Base-by-base conservation (phyloP, 1,140 invertebrate species). In the Saccostrea echinata region DNA sequence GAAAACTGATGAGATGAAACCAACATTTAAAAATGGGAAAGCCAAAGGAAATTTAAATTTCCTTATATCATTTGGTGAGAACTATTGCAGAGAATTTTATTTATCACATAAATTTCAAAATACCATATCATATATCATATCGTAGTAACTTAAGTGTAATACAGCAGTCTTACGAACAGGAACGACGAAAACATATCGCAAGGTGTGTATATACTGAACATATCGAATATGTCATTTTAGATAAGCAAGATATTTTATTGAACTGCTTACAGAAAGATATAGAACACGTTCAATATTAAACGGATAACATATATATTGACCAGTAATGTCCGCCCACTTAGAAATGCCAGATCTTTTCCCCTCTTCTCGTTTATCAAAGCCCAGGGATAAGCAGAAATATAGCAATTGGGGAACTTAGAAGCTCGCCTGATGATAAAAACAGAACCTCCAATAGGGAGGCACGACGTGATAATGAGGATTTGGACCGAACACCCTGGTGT, bases 351-450 rank as follows among this genome's bases (percentile, higher is more conserved):
- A 33, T 76, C 27, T 30, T 30, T 33, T 76, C 27, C 30, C 27
- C 30, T 76, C 4, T 13, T 2, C n/a, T 68, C 30, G 13, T 76
- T 76, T 76, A 76, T 76, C 68, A 76, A 76, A 27, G 33, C 68
- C 8, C 8, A 76, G 68, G 30, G 1, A 30, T 16, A 76, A 33
- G 68, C 43, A 43, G 68, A 13, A 61, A 27, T 33, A 30, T 12
- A 76, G 27, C 68, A 76, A 76, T 30, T 30, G 8, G 27, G 55
- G 18, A 61, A 61, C 64, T 27, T 12, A 30, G 27, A 30, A 76
- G 27, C 30, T 76, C 30, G 27, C 16, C 68, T 76, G 68, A 76
- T 76, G 68, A 76, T 33, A 76, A 76, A 76, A 76, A 30, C 68
- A 76, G 24, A 76, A 4, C 24, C 55, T 21, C 4, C n/a, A 61